Evolutionary conservation across 2,888 invertebrate species (phyloP), one percentile per base, ranked within the genome.

Genomic region (Amblyteles armatorius): DNA sequence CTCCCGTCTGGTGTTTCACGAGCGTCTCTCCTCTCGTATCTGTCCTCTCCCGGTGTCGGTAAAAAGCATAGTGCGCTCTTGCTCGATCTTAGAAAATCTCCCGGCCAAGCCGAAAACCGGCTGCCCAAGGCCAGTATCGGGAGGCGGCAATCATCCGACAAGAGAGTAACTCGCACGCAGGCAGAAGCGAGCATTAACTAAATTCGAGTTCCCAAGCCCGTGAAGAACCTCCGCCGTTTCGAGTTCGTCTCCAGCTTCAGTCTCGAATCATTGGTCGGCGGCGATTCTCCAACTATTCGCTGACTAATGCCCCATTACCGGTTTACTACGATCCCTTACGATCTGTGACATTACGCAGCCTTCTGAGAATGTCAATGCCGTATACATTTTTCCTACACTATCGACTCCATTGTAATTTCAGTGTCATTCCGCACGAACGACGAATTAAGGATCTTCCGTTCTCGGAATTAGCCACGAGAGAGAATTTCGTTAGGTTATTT

Each of bases 31-130:
- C 5, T 29, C 63, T 29, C 63, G 11, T 72, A 19, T 52, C 72
- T 44, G 16, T 63, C 29, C 60, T 63, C 60, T 63, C 60, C 6
- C 60, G 7, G 29, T 57, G 7, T 6, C n/a, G 33, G 48, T 48
- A 63, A 74, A 40, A 33, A 65, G 33, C 4, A 16, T 29, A 29
- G 26, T 60, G 29, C 9, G 29, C 44, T 19, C 26, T 22, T 40
- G 44, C 22, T 40, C 74, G 26, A 74, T 74, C 50, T 16, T 40
- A 69, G 50, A 79, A 44, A 26, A 48, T 52, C 50, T 29, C 29
- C 19, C 16, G 44, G 16, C 44, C 44, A 44, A 16, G 5, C 44
- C 44, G 44, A 44, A 44, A 44, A 44, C 44, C 44, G 44, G 44
- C 44, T 44, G 44, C 16, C 44, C 44, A 26, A 60, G 60, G 60